phyloP scores from a whole-genome alignment of 30 jellyfish, hydroid and myxozoan species.

The Pelagia noctiluca region DNA sequence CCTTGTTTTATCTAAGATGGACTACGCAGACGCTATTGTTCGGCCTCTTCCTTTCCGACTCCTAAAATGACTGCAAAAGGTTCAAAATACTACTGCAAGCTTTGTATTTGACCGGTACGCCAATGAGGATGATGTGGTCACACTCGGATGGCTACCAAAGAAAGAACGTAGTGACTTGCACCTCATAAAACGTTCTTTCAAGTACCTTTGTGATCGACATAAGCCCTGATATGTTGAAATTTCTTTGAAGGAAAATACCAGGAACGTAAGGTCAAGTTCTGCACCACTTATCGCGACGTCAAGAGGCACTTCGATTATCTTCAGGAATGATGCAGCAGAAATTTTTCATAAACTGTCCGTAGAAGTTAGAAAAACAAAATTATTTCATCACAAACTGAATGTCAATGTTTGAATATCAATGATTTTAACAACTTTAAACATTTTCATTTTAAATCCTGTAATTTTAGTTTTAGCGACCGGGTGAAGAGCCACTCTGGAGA shows the following conservation, averaged over 20 bases:
- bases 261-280: conserved; percentile 46
- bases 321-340: conserved; percentile 49
- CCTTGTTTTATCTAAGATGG: conserved; percentile 41
- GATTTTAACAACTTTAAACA: no score
- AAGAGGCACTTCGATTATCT: conserved; percentile 21
- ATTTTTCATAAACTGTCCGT: conserved; percentile 60
- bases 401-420: background rate
- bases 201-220: conserved; percentile 19
- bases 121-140: conserved; percentile 37
- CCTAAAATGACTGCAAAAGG: conserved; percentile 49
- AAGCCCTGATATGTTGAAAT: conserved; percentile 48
- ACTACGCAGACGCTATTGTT: conserved; percentile 30
- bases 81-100: conserved; percentile 71
- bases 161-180: conserved; percentile 65
- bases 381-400: no score
- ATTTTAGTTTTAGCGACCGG: no score
- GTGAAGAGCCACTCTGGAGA: background rate
- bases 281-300: conserved; percentile 62
- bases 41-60: conserved; percentile 44
- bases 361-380: conserved; percentile 42
- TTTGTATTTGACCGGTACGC: conserved; percentile 68
- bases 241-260: conserved; percentile 53
- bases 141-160: conserved; percentile 64
- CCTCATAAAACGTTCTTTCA: conserved; percentile 47
- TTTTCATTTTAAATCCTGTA: background rate